Conservation (phyloP, 2,888 invertebrate genomes). For the Nycteola revayana region DNA sequence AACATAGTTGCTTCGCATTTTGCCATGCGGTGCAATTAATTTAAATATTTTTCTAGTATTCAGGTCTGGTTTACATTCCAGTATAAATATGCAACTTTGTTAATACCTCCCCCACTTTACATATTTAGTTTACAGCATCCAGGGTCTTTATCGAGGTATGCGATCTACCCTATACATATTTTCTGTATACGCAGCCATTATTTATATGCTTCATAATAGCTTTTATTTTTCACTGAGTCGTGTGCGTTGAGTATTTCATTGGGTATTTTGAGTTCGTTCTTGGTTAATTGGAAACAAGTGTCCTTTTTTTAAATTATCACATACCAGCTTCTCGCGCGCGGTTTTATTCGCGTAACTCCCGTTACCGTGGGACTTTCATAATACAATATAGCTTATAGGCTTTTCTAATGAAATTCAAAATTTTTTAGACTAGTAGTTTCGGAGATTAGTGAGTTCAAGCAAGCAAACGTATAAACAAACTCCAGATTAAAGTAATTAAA, state of each 20-base stretch:
- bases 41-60: conserved; percentile 32
- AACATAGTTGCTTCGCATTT: conserved; percentile 21
- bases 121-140: conserved; percentile 45
- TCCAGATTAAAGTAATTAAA: too few relatives aligned
- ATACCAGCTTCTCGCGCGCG: too few relatives aligned
- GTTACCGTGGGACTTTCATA: too few relatives aligned
- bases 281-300: conserved; percentile 24
- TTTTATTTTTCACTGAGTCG: conserved; percentile 32
- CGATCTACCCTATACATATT: conserved; percentile 57
- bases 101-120: conserved; percentile 45
- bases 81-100: conserved; percentile 31
- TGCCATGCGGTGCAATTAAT: conserved; percentile 24
- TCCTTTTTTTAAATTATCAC: too few relatives aligned
- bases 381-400: too few relatives aligned
- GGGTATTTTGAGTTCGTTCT: conserved; percentile 26
- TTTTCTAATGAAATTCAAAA: too few relatives aligned
- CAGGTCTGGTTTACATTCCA: conserved; percentile 28
- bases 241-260: conserved; percentile 30
- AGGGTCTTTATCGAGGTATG: conserved; percentile 49
- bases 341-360: too few relatives aligned
- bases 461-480: too few relatives aligned
- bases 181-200: conserved; percentile 47
- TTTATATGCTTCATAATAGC: conserved; percentile 31
- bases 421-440: too few relatives aligned
- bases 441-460: too few relatives aligned